Percentiles rank a stretch among this genome's conserved stretches.
Evolutionary conservation across 92 coral and sea anemone species (phyloP).

Genomic region (Desmophyllum pertusum): DNA sequence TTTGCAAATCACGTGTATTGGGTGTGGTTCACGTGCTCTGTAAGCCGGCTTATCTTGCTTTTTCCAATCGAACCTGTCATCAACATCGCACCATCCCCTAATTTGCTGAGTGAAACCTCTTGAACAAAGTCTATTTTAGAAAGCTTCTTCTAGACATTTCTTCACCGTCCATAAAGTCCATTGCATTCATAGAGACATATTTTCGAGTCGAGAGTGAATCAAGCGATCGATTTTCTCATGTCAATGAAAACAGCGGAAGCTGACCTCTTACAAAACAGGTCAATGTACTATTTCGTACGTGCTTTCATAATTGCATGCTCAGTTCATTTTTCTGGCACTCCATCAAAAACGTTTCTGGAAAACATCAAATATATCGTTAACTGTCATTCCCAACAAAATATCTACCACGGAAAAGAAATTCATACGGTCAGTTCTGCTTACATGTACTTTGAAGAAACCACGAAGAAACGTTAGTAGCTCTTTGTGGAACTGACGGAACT

Average conservation of each 20-base stretch:
- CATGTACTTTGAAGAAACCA: neutral
- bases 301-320: neutral
- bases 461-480: neutral
- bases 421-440: too few relatives aligned
- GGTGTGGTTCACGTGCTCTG: neutral
- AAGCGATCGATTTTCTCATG: neutral
- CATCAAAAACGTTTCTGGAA: neutral
- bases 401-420: neutral
- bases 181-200: neutral
- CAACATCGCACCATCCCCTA: neutral
- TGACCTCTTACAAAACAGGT: neutral
- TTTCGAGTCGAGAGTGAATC: neutral
- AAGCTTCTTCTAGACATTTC: neutral
- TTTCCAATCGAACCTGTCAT: neutral
- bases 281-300: neutral
- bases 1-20: neutral
- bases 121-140: neutral
- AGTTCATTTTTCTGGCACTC: neutral
- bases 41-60: neutral
- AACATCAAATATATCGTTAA: neutral
- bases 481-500: too few relatives aligned
- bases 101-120: neutral
- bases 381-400: neutral
- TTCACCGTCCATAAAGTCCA: neutral
- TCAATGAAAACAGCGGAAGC: neutral